Evolutionary conservation across 2,888 invertebrate species (phyloP), one percentile per base, ranked within the genome.

Genomic region (Balanococcus diminutus): DNA sequence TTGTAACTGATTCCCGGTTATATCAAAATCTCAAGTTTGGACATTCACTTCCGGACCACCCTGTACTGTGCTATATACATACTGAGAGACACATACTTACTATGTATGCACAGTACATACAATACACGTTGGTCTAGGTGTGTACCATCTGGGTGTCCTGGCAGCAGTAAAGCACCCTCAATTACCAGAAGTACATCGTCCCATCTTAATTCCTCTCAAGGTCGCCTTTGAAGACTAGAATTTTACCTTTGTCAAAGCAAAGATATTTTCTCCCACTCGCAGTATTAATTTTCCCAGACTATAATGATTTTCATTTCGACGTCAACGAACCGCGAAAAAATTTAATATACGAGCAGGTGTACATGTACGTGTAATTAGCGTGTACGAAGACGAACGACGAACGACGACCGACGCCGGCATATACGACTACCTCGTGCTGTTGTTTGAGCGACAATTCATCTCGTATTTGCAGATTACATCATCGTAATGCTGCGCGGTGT

Each of bases 251-350:
- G 67, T 28, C 16, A 28, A 56, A 22, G 9, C 22, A n/a, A n/a
- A n/a, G n/a, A 8, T 22, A 19, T 56, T 2, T 67, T 67, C 67
- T 28, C 28, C 28, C 28, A 28, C 11, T 1, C 28, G 28, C 16
- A 14, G 36, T 8, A 36, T 79, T 31, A 32, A 28, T 31, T 72
- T 16, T 4, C 31, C 31, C 31, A 5, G 72, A 32, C 16, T 72
- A 16, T 4, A 79, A 36, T 79, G 36, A 79, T 79, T 79, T 79
- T 36, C 36, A 79, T 79, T 36, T 79, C 75, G 19, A 79, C 75
- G 75, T 79, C 75, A 79, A 79, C 75, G 75, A 79, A 79, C 75
- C 75, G 75, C 75, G 9, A 32, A 79, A 67, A 67, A 67, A 67
- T 22, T n/a, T n/a, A n/a, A 56, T 9, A 28, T 25, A 25, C 61